These are phyloP conservation scores for Antheraea mylitta DNA, from an alignment of 1,140 invertebrate species.

Conservation along the genomic window DNA sequence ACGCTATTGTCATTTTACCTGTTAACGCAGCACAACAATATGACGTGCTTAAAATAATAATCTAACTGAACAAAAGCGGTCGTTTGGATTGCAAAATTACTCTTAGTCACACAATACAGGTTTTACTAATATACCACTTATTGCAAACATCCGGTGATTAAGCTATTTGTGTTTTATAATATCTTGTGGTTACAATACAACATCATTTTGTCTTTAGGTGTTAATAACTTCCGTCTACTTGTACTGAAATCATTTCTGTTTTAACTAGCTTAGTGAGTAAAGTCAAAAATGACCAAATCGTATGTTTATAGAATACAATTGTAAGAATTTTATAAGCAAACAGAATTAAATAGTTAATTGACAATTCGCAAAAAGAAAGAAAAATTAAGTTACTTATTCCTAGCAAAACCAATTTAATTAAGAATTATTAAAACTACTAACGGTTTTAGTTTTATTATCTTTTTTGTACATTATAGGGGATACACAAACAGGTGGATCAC, in stretches of 20 bases:
- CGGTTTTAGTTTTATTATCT: too few relatives aligned
- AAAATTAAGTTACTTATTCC: too few relatives aligned
- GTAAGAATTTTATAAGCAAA: too few relatives aligned
- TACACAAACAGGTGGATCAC: too few relatives aligned
- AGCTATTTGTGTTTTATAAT: not conserved
- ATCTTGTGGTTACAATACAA: not conserved
- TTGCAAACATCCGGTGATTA: not conserved
- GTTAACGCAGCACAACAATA: not conserved
- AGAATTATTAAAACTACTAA: too few relatives aligned
- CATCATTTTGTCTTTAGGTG: not conserved
- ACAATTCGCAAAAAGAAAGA: too few relatives aligned
- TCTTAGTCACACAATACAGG: not conserved
- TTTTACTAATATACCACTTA: not conserved
- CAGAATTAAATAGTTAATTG: too few relatives aligned
- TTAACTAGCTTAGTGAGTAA: not conserved
- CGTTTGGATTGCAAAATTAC: not conserved
- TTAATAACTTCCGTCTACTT: not conserved
- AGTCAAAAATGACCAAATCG: too few relatives aligned
- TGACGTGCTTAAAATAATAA: not conserved
- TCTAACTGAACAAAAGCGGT: not conserved
- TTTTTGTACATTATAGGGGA: too few relatives aligned
- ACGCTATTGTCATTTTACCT: not conserved
- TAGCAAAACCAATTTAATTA: too few relatives aligned
- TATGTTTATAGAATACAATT: too few relatives aligned
- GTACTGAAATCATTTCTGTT: not conserved